Percentiles rank a stretch among this genome's conserved stretches.
These are phyloP conservation scores for Astyanax mexicanus DNA, from an alignment of 2,797 vertebrate genomes.

Conservation along the genomic window DNA sequence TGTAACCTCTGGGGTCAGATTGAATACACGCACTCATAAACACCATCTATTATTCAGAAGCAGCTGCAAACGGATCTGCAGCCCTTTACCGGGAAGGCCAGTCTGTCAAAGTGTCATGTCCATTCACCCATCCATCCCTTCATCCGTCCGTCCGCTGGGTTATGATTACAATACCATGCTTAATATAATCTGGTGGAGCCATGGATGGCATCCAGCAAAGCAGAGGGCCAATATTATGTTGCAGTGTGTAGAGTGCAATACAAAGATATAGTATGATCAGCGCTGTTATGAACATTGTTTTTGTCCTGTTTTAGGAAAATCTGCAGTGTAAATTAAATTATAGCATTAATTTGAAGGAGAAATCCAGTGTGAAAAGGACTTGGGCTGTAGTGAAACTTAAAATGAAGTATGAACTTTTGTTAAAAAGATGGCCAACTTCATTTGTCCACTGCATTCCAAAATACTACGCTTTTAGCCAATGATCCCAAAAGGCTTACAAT, in stretches of 20 bases:
- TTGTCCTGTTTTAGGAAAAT: no score
- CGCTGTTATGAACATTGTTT: no score
- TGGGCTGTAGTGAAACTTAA: no score
- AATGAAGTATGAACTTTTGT: no score
- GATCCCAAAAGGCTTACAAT: no score
- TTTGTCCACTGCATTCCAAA: no score
- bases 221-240: not conserved
- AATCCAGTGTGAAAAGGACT: no score
- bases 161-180: conserved; percentile 24
- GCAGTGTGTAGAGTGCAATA: not conserved
- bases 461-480: no score
- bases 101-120: conserved; percentile 61
- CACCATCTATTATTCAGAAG: conserved; percentile 87
- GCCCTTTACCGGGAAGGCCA: conserved; percentile 57
- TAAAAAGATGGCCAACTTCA: no score
- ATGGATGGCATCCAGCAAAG: conserved; percentile 8
- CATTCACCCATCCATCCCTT: conserved; percentile 50
- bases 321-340: no score
- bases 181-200: conserved; percentile 12
- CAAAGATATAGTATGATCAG: no score
- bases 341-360: no score
- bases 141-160: conserved; percentile 25
- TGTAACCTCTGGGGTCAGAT: conserved; percentile 86
- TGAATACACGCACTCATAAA: conserved; percentile 88
- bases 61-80: conserved; percentile 73